Evolutionary conservation across 2,797 vertebrate species (phyloP), one percentile per base, ranked within the genome.

Genomic region (Tarsius wallacei): DNA sequence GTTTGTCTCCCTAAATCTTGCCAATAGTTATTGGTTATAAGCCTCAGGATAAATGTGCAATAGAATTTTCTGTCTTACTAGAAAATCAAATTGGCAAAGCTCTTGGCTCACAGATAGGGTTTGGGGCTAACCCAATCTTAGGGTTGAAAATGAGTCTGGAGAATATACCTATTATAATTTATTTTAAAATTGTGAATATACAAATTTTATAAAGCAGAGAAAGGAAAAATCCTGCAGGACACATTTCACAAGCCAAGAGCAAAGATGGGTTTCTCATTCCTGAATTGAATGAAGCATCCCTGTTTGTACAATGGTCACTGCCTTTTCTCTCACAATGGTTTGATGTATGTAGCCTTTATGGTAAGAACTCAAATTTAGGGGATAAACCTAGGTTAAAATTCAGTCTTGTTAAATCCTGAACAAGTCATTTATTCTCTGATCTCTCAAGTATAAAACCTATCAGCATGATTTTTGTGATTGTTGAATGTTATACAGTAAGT

Each of bases 1-100:
- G 55, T 57, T 93, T 93, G 70, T 63, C 61, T 95, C 31, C 51
- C 63, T 97, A 91, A 96, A 94, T 91, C 70, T 91, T 97, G 49
- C 53, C 91, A 93, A 24, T 88, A 55, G 51, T 81, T 97, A 49
- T 24, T 28, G 26, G 73, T 95, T 78, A 33, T 95, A 84, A 80
- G 51, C 24, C 64, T 87, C 49, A 76, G 17, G 28, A 51, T 90
- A 16, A 86, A 93, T 93, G 87, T 88, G 47, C 80, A 57, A 53
- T 84, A 91, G 28, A 93, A 90, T 91, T 90, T 87, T 88, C n/a
- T 83, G 47, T 83, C 84, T 92, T 53, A 76, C 14, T 55, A 82
- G 53, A 96, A 96, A 91, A 94, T 47, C 55, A 74, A 78, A 55
- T 78, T 93, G 88, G 51, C 19, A 66, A 78, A 61, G 5, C 1